Conservation (phyloP, 2,113 vertebrate genomes). For the Chunga burmeisteri region DNA sequence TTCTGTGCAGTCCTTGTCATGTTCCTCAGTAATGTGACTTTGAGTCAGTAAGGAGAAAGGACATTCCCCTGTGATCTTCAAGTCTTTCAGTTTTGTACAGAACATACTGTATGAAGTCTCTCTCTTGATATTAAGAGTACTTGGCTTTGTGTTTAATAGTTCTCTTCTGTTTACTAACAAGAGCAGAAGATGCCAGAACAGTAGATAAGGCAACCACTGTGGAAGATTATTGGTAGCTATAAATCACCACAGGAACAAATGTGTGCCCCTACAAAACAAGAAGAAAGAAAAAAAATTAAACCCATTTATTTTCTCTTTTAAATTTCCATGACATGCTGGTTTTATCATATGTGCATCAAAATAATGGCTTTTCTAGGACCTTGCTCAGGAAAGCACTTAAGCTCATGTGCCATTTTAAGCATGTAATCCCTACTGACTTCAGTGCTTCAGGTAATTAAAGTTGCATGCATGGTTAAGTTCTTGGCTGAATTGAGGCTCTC, state of each 20-base stretch:
- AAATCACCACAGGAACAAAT: not conserved
- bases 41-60: slow-evolving; percentile 87
- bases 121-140: not conserved
- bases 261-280: slow-evolving; percentile 24
- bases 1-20: slow-evolving; percentile 73
- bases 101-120: slow-evolving; percentile 80
- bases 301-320: not conserved
- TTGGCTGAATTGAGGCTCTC: not conserved
- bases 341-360: not conserved
- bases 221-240: slow-evolving; percentile 10
- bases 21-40: slow-evolving; percentile 76
- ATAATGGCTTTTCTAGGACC: not conserved
- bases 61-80: slow-evolving; percentile 93
- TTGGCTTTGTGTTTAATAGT: not conserved
- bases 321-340: not conserved
- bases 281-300: not conserved
- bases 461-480: not conserved
- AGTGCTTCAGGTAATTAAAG: not conserved
- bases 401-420: not conserved
- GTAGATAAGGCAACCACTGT: not conserved
- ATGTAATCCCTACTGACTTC: not conserved
- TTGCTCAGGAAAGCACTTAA: not conserved
- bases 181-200: slow-evolving; percentile 11
- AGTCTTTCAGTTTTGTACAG: slow-evolving; percentile 94
- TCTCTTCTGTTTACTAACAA: slow-evolving; percentile 36